Conservation (phyloP, 37 sponge, comb jelly and placozoan genomes). For the Agelas oroides region DNA sequence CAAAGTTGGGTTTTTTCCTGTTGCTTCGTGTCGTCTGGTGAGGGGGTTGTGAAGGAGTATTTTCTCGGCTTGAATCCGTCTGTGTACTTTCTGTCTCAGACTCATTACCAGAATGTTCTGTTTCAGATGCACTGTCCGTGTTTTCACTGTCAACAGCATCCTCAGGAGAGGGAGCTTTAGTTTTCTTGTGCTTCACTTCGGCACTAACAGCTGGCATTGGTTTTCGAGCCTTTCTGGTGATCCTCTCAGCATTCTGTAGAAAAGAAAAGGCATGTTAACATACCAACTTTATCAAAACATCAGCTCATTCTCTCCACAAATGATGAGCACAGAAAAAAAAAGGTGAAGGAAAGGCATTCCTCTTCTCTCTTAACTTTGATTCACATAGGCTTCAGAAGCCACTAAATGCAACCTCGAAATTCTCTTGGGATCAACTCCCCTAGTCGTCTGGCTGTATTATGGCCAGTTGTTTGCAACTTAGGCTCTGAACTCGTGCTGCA, state of each 20-base stretch:
- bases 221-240: constrained; percentile 59
- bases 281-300: too few species aligned
- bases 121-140: constrained; percentile 49
- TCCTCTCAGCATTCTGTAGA: constrained; percentile 76
- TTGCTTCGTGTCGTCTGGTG: neutral
- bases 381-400: too few species aligned
- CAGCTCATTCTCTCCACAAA: neutral
- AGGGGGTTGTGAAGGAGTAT: neutral
- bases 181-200: constrained; percentile 28
- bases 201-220: neutral
- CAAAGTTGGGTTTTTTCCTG: neutral
- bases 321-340: neutral
- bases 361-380: too few species aligned
- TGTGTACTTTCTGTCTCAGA: constrained; percentile 65
- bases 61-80: constrained; percentile 68
- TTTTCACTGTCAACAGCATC: constrained; percentile 51
- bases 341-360: too few species aligned
- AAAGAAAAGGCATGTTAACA: constrained; percentile 3
- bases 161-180: neutral
- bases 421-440: too few species aligned
- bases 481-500: too few species aligned
- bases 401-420: too few species aligned
- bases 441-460: too few species aligned
- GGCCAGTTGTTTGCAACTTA: too few species aligned
- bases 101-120: constrained; percentile 20